Percentiles rank a stretch among this genome's conserved stretches.
These are phyloP conservation scores for Spatulosminthurus flaviceps DNA, from an alignment of 2,888 invertebrate species.

Conservation along the genomic window DNA sequence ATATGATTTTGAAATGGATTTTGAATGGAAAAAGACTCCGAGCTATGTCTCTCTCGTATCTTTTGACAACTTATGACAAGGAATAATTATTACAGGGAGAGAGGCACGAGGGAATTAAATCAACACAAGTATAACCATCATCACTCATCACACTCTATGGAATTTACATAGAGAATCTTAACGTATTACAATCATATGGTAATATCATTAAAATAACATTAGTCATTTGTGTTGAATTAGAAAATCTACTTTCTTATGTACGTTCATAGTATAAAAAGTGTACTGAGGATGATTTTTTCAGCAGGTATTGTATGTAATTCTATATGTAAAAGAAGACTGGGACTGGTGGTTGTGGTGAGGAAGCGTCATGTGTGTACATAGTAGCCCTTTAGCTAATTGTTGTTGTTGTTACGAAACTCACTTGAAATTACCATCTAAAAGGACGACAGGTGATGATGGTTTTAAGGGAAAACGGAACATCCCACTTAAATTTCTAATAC, in stretches of 20 bases:
- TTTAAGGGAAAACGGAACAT: slow-evolving; percentile 11
- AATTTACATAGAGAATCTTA: slow-evolving; percentile 1
- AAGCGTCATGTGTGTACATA: background rate
- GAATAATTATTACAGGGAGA: slow-evolving; percentile 39
- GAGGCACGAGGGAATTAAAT: slow-evolving; percentile 4
- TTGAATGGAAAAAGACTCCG: background rate
- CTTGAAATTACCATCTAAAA: slow-evolving; percentile 6
- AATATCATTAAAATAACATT: slow-evolving; percentile 42
- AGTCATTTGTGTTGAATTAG: slow-evolving; percentile 25
- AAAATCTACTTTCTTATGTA: too few relatives aligned
- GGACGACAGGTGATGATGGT: slow-evolving; percentile 9
- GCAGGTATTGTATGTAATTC: too few relatives aligned
- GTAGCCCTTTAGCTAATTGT: slow-evolving; percentile 21
- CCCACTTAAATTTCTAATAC: slow-evolving; percentile 1
- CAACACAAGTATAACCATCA: slow-evolving; percentile 36
- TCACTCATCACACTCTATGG: slow-evolving; percentile 34
- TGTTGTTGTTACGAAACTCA: slow-evolving; percentile 14
- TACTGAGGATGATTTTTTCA: too few relatives aligned
- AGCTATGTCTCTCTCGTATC: background rate
- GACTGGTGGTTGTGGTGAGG: background rate
- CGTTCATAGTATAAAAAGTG: too few relatives aligned
- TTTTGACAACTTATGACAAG: slow-evolving; percentile 31
- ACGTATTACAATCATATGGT: slow-evolving; percentile 35
- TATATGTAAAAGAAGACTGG: too few relatives aligned
- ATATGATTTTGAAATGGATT: background rate